Evolutionary conservation across 2,888 invertebrate genomes (phyloP).

Genomic region (Spodoptera exigua): DNA sequence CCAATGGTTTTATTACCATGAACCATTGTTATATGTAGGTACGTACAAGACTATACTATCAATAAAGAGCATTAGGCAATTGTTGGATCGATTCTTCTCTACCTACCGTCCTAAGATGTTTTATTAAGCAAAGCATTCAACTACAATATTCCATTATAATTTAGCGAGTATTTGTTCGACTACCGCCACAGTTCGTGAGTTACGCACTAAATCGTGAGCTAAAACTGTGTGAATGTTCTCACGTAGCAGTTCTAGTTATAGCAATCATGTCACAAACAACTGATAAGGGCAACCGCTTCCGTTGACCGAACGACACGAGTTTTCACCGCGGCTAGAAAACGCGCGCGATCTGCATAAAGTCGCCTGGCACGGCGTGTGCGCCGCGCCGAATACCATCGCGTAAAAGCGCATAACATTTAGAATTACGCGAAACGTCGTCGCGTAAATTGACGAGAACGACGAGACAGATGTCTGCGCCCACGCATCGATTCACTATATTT

Average conservation of each 20-base stretch:
- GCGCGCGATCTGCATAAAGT: slow-evolving; percentile 59
- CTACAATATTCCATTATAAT: not conserved
- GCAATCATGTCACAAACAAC: slow-evolving; percentile 77
- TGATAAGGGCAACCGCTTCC: slow-evolving; percentile 84
- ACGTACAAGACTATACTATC: slow-evolving; percentile 9
- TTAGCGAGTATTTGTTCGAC: slow-evolving; percentile 13
- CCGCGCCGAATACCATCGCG: slow-evolving; percentile 63
- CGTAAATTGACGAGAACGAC: slow-evolving; percentile 47
- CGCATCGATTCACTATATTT: slow-evolving; percentile 67
- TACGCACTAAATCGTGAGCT: slow-evolving; percentile 38
- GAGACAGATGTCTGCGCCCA: slow-evolving; percentile 64
- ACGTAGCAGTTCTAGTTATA: slow-evolving; percentile 71
- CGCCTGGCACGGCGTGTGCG: slow-evolving; percentile 48
- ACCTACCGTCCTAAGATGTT: not conserved
- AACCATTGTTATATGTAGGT: slow-evolving; percentile 40
- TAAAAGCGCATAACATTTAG: slow-evolving; percentile 71
- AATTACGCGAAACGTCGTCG: slow-evolving; percentile 66
- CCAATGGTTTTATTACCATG: slow-evolving; percentile 42
- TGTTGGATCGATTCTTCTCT: not conserved
- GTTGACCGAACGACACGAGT: slow-evolving; percentile 66
- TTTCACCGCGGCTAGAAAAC: slow-evolving; percentile 72
- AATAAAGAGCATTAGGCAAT: slow-evolving; percentile 8
- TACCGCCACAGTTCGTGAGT: slow-evolving; percentile 11
- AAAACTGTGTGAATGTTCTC: slow-evolving; percentile 70
- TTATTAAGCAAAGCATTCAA: slow-evolving; percentile 4